Evolutionary conservation across 2,113 vertebrate species (phyloP).

Genomic region (Trochalopteron elliotii): DNA sequence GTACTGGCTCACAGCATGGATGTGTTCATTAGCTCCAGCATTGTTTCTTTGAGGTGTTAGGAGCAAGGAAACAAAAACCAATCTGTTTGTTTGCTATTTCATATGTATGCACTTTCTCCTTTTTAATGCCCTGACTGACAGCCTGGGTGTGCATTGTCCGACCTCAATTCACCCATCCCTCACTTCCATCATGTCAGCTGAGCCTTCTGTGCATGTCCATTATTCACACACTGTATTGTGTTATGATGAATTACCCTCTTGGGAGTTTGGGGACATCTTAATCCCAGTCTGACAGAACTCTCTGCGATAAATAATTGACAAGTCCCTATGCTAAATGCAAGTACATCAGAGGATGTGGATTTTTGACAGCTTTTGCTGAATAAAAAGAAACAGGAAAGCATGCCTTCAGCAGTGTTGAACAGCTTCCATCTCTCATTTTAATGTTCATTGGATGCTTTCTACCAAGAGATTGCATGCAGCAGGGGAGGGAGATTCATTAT

Average conservation of each 20-base stretch:
- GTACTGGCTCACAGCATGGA: background rate
- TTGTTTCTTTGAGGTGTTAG: slow-evolving; percentile 36
- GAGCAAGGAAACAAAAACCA: slow-evolving; percentile 57
- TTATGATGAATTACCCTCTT: slow-evolving; percentile 75
- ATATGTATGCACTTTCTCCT: slow-evolving; percentile 63
- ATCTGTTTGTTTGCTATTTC: slow-evolving; percentile 67
- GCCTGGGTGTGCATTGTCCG: slow-evolving; percentile 46
- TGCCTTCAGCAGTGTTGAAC: background rate
- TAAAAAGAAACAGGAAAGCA: slow-evolving; percentile 5
- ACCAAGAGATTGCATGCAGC: background rate
- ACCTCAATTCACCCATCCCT: slow-evolving; percentile 65
- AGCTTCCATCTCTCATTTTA: slow-evolving; percentile 24
- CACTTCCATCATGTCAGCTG: slow-evolving; percentile 63
- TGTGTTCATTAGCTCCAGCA: slow-evolving; percentile 59
- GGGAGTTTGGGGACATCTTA: slow-evolving; percentile 76
- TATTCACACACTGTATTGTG: slow-evolving; percentile 66
- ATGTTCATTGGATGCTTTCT: slow-evolving; percentile 24
- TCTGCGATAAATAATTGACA: slow-evolving; percentile 70
- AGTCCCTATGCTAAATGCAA: slow-evolving; percentile 66
- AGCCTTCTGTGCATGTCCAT: slow-evolving; percentile 64
- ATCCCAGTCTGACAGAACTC: slow-evolving; percentile 73
- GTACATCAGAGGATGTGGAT: slow-evolving; percentile 56
- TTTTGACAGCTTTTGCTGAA: slow-evolving; percentile 67
- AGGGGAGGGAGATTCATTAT: background rate
- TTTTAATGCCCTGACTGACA: slow-evolving; percentile 68